Evolutionary conservation across 2,797 vertebrate species (phyloP).

Genomic region (Hydrophis major): DNA sequence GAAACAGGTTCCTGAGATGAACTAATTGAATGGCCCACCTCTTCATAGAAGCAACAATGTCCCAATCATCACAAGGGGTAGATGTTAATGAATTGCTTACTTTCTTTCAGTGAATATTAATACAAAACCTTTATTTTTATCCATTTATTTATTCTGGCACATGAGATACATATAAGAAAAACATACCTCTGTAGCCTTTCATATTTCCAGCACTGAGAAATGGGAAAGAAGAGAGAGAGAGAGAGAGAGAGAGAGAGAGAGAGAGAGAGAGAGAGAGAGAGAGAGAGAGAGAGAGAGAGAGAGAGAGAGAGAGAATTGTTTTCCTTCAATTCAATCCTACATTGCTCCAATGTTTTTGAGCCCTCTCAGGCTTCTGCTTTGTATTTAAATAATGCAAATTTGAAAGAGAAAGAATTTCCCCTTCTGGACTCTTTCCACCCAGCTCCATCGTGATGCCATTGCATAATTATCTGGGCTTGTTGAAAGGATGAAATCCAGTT

Average conservation of each 20-base stretch:
- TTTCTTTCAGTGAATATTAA: conserved; percentile 31
- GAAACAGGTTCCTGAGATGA: not conserved
- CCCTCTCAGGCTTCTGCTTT: conserved; percentile 38
- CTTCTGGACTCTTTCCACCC: conserved; percentile 55
- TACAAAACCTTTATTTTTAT: not conserved
- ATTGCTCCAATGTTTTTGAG: conserved; percentile 32
- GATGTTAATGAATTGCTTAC: not conserved
- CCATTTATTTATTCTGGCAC: not conserved
- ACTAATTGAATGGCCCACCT: not conserved
- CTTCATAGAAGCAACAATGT: not conserved
- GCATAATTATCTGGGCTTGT: conserved; percentile 72
- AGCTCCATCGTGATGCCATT: conserved; percentile 57
- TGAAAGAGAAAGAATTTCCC: conserved; percentile 47
- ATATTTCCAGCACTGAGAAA: conserved; percentile 41
- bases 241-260: too few relatives aligned
- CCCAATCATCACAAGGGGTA: not conserved
- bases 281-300: too few relatives aligned
- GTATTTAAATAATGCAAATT: conserved; percentile 66
- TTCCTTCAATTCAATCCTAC: not conserved
- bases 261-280: too few relatives aligned
- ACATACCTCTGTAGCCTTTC: conserved; percentile 41
- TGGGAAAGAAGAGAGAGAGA: not conserved
- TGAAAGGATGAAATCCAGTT: conserved; percentile 73
- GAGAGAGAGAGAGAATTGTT: not conserved
- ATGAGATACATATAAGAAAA: conserved; percentile 34